phyloP scores from a whole-genome alignment of 2,888 invertebrate genomes.

The Geophilus truncorum region DNA sequence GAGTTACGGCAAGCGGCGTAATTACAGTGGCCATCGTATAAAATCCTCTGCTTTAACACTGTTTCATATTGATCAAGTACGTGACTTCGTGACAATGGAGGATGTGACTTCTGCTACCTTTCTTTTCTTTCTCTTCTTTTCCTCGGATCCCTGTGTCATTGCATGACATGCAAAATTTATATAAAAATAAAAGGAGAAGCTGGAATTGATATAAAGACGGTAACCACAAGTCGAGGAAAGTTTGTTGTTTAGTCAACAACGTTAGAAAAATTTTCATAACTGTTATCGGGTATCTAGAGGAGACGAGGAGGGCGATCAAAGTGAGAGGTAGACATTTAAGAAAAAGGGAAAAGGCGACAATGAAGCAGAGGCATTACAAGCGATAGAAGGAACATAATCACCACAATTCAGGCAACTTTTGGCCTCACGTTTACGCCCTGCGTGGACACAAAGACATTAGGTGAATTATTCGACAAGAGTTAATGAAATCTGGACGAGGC shows the following conservation, averaged over 20 bases:
- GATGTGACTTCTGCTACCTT: background rate
- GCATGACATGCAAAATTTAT: background rate
- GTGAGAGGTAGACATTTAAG: background rate
- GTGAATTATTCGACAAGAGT: background rate
- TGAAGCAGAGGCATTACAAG: background rate
- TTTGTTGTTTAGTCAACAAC: too few species aligned
- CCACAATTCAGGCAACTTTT: background rate
- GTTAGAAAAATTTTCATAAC: too few species aligned
- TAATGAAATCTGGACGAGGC: background rate
- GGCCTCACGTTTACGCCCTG: background rate
- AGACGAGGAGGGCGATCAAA: background rate
- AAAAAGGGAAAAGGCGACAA: background rate
- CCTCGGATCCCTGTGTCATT: background rate
- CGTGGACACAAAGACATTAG: background rate
- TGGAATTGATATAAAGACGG: too few species aligned
- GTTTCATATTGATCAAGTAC: background rate
- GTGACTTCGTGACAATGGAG: background rate
- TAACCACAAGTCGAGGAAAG: too few species aligned
- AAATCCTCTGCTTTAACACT: background rate
- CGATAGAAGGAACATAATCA: background rate
- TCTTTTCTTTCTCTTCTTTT: background rate
- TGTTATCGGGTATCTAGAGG: too few species aligned
- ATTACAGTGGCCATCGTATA: background rate
- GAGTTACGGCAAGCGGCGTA: background rate
- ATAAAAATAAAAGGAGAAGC: background rate